These are phyloP conservation scores for Eulemur macaco DNA, from an alignment of 2,113 vertebrate species.

Conservation along the genomic window DNA sequence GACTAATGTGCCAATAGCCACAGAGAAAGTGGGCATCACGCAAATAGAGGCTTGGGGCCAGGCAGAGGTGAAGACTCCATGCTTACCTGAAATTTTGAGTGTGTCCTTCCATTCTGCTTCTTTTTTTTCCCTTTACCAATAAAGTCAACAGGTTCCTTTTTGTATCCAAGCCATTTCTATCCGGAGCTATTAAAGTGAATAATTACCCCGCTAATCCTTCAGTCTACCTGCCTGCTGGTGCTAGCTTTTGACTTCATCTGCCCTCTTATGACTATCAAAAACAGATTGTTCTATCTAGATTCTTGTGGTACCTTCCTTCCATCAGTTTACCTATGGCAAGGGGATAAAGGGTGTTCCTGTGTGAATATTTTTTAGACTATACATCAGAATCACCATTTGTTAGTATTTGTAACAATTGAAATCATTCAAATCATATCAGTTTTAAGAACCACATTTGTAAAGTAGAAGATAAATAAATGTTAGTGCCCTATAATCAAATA, in stretches of 20 bases:
- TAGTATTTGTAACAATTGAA: neutral
- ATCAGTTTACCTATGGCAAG: too few species aligned
- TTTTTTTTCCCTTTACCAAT: neutral
- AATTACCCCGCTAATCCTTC: neutral
- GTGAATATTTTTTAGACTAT: neutral
- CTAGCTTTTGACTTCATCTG: rapidly evolving
- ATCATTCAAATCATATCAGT: neutral
- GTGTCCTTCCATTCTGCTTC: neutral
- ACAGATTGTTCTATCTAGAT: neutral
- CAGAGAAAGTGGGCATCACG: too few species aligned
- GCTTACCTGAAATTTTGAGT: neutral
- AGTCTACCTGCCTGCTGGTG: neutral
- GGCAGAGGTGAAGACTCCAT: neutral
- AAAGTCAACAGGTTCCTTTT: neutral
- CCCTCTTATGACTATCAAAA: neutral
- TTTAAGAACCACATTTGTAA: neutral
- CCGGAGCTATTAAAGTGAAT: neutral
- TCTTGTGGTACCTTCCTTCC: neutral
- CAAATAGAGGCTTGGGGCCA: neutral
- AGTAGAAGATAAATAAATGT: neutral
- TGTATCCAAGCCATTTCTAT: neutral
- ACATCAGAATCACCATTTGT: neutral
- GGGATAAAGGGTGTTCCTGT: rapidly evolving
- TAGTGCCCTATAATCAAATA: neutral
- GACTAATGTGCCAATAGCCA: too few species aligned